Evolutionary conservation across 2,113 vertebrate species (phyloP), one percentile per base, ranked within the genome.

Genomic region (Gorsachius goisagi): DNA sequence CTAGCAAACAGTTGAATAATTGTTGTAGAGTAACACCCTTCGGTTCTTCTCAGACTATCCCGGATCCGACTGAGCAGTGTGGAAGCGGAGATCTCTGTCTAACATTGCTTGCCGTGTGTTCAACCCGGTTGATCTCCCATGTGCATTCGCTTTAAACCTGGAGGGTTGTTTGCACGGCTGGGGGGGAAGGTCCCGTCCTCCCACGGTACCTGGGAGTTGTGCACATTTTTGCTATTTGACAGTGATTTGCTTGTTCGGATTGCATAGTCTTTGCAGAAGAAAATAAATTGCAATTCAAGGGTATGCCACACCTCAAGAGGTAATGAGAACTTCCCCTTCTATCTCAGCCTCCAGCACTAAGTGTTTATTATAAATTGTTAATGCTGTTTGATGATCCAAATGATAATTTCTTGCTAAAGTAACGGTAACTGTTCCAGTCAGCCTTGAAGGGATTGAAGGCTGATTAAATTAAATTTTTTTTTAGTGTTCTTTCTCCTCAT

Each of bases 141-240:
- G 5, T 3, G 12, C 2, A 1, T 17, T 58, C 73, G 5, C 6
- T 80, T 49, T 50, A 28, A 60, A 6, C 27, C 26, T 27, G 66
- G n/a, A 16, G n/a, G 49, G 24, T 5, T 11, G 15, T 21, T 45
- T 12, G 8, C 21, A 7, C 0, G 1, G 21, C 1, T 33, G 27
- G 1, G 32, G 64, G 28, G 6, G 15, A 37, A 71, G 35, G 22
- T 66, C 39, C 37, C 33, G 18, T 39, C 79, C 35, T 28, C 22
- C 24, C 4, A 0, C 8, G 3, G 66, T 22, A 11, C 28, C 21
- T 11, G 1, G 52, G 55, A 33, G 27, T 6, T 39, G 9, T 12
- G 12, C 26, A 4, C 5, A 0, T 14, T n/a, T 27, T 23, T 63
- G 56, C n/a, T 12, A 1, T 26, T 49, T 68, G 39, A 5, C 14